A percentile compares a stretch with the other conserved stretches of the same genome.
Conservation (phyloP, 1,140 invertebrate species). For the Drosophila pallidifrons region DNA sequence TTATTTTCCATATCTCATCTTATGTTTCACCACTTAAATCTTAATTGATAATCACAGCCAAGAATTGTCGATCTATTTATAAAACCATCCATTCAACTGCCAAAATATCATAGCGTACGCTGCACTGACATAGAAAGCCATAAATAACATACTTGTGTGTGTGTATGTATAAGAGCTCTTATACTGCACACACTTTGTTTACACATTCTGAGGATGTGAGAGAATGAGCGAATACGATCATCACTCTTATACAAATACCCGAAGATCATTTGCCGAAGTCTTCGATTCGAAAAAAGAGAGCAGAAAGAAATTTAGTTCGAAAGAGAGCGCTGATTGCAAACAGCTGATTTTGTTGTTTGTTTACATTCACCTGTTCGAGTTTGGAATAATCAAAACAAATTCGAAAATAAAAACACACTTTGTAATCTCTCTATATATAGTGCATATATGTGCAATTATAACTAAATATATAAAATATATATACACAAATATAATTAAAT, state of each 20-base stretch:
- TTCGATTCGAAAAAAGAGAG: conserved; percentile 16
- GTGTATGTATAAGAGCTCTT: conserved; percentile 53
- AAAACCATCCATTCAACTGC: conserved; percentile 63
- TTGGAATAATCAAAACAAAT: conserved; percentile 40
- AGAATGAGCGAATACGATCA: neutral
- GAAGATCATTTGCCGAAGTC: conserved; percentile 35
- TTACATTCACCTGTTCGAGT: conserved; percentile 44
- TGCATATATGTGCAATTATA: conserved; percentile 14
- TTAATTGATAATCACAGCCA: conserved; percentile 66
- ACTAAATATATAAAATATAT: conserved; percentile 28
- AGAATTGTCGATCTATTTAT: conserved; percentile 61
- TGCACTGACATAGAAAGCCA: conserved; percentile 64
- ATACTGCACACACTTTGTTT: conserved; percentile 58
- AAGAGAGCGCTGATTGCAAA: neutral
- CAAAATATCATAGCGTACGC: conserved; percentile 34
- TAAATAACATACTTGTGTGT: conserved; percentile 36
- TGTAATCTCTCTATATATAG: conserved; percentile 12
- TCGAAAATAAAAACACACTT: conserved; percentile 59
- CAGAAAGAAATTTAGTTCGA: neutral
- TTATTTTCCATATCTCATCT: conserved; percentile 62
- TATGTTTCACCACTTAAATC: conserved; percentile 72
- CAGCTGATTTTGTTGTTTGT: conserved; percentile 67
- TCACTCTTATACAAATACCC: conserved; percentile 54
- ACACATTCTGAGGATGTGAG: conserved; percentile 51
- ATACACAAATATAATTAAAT: conserved; percentile 18